Percentiles rank a stretch among this genome's conserved stretches.
Evolutionary conservation across 1,140 invertebrate genomes (phyloP).

Genomic region (Wasmannia auropunctata): DNA sequence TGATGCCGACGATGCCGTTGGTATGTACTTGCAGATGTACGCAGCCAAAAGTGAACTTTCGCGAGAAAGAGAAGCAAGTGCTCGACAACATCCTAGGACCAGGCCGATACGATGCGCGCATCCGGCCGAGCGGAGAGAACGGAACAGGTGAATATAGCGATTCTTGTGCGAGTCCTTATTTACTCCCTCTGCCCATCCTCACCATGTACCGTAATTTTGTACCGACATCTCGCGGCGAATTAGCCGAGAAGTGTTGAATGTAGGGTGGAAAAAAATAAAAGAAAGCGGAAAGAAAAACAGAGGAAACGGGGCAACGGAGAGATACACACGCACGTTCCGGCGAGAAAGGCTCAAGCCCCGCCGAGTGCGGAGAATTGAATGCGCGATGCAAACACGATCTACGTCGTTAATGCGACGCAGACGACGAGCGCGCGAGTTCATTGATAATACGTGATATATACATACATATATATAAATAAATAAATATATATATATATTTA

Average conservation of each 20-base stretch:
- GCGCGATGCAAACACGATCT: constrained; percentile 23
- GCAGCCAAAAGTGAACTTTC: constrained; percentile 91
- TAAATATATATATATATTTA: background rate
- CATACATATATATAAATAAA: background rate
- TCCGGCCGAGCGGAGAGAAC: constrained; percentile 96
- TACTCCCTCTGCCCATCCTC: constrained; percentile 53
- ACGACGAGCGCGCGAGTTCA: constrained; percentile 11
- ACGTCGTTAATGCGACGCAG: constrained; percentile 33
- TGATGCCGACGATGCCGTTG: background rate
- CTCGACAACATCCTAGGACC: constrained; percentile 96
- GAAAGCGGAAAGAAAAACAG: background rate
- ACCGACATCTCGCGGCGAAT: constrained; percentile 43
- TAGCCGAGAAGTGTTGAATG: constrained; percentile 37
- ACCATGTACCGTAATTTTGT: constrained; percentile 54
- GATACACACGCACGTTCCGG: constrained; percentile 1
- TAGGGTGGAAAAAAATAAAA: constrained; percentile 24
- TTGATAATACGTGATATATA: constrained; percentile 9
- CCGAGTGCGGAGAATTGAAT: constrained; percentile 36
- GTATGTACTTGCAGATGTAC: constrained; percentile 78
- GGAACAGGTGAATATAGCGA: constrained; percentile 92
- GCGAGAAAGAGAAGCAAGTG: constrained; percentile 97
- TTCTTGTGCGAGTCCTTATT: constrained; percentile 50
- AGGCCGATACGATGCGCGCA: constrained; percentile 95
- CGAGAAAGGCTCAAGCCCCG: constrained; percentile 21
- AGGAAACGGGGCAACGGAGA: background rate